Evolutionary conservation across 2,888 invertebrate genomes (phyloP).

Genomic region (Eilema depressum): DNA sequence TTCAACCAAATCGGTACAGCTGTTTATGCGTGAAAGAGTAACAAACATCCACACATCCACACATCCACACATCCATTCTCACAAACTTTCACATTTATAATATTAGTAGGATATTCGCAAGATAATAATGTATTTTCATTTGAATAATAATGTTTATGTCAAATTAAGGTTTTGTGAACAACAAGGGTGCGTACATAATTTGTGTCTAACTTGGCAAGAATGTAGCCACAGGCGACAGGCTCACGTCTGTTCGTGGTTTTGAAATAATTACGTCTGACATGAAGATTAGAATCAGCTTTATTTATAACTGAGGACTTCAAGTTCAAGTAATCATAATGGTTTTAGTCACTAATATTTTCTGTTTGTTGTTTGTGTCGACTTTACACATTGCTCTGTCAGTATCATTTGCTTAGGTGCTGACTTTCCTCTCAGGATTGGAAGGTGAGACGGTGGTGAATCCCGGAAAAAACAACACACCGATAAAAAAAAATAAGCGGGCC

Average conservation of each 20-base stretch:
- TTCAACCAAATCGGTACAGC: too few species aligned
- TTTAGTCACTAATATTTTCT: not conserved
- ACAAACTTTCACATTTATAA: too few species aligned
- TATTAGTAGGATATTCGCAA: too few species aligned
- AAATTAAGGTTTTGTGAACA: not conserved
- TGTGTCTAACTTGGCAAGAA: conserved; percentile 8
- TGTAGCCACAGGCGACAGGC: conserved; percentile 3
- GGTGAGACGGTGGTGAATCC: too few species aligned
- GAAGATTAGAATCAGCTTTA: conserved; percentile 14
- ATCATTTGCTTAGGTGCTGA: too few species aligned
- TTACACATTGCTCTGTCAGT: not conserved
- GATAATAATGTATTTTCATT: not conserved
- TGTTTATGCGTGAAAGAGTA: too few species aligned
- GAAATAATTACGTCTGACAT: conserved; percentile 16
- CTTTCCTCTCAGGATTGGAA: too few species aligned
- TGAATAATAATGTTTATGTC: not conserved
- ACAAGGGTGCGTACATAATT: not conserved
- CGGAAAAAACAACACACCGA: too few species aligned
- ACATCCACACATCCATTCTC: too few species aligned
- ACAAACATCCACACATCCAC: too few species aligned
- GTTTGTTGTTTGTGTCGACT: not conserved
- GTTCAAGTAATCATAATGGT: not conserved
- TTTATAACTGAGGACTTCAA: not conserved
- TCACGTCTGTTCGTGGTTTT: conserved; percentile 7
- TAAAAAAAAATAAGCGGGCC: too few species aligned